Base-by-base conservation (phyloP, 2,113 vertebrate genomes). In the Pagrus major region DNA sequence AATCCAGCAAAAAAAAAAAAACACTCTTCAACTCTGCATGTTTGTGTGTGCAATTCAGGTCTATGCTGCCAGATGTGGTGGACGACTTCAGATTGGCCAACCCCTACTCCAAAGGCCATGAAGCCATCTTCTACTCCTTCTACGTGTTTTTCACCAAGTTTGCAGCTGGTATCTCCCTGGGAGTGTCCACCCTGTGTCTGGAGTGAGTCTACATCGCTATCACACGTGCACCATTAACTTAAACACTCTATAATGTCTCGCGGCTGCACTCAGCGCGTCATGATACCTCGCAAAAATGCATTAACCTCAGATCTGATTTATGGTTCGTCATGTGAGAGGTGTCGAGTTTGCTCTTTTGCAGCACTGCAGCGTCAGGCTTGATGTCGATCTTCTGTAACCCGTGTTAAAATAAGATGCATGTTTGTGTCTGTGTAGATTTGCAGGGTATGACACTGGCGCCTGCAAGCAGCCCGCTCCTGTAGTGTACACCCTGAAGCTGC, bases 121-220 rank as follows among this genome's bases (percentile, higher is more conserved):
- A 99, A 93, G 97, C 98, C 72, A 98, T 99, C 92, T 99, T 99
- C 94, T 99, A 99, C 90, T 97, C 98, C 1, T 98, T 98, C 84
- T 99, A 97, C 0, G 96, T 98, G 74, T 99, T 99, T 91, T 97
- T 98, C 91, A 97, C 96, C 59, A 99, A 99, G 94, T 95, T 99
- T 6, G 96, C 97, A 0, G 89, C 96, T 0, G 97, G 96, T 11
- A 94, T 96, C 20, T 97, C 97, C 41, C 93, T 98, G 81, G 97
- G 98, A 89, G 96, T 99, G 90, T 99, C 98, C 87, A 96, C 96
- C 12, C 95, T 97, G 61, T 96, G 96, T 54, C 93, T 99, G 71
- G 94, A 97, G 98, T 99, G 90, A 97, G 97, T 96, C 78, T 44
- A 8, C n/a, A 25, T 79, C 23, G 18, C 47, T 31, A 15, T n/a